Evolutionary conservation across 2,797 vertebrate genomes (phyloP), one percentile per base, ranked within the genome.

Genomic region (Phyllotis vaccarum): DNA sequence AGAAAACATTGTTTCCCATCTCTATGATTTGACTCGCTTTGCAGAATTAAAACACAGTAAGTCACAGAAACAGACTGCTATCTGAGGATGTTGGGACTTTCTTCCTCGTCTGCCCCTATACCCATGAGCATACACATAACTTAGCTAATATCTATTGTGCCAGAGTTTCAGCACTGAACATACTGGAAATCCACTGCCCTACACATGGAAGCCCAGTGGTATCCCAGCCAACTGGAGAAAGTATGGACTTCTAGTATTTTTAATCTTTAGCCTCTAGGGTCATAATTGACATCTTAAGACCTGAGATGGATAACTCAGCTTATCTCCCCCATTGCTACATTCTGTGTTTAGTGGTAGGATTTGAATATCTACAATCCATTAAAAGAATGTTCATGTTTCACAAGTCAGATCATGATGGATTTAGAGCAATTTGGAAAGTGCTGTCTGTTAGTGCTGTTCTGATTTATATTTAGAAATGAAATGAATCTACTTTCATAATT

Each of bases 391-490:
- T 89, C 75, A 60, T 89, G 80, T 90, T 96, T 89, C 75, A 89
- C 68, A 49, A 94, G 79, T 85, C 91, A 95, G 92, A 91, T 75
- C 87, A 31, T 85, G 83, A 97, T 89, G 24, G 79, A 91, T 96
- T 90, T 66, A 74, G 79, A 87, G 58, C 92, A 86, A 94, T 86
- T 96, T 96, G 62, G 83, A 95, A 97, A 95, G 58, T 93, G 72
- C 46, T 94, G 81, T 96, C 93, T 80, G 60, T 97, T 96, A 93
- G 24, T 91, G 94, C 91, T 97, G 80, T 90, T 95, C 91, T 97
- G 80, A 90, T 82, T 97, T 95, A 91, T 93, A 92, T 87, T 97
- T 95, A 91, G 64, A 90, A 85, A 96, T 88, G 70, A 89, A 91
- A 96, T 93, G 40, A 91, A 96, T 93, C 70, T 49, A 86, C 80